Evolutionary conservation across 2,113 vertebrate genomes (phyloP).

Genomic region (Vulpes lagopus): DNA sequence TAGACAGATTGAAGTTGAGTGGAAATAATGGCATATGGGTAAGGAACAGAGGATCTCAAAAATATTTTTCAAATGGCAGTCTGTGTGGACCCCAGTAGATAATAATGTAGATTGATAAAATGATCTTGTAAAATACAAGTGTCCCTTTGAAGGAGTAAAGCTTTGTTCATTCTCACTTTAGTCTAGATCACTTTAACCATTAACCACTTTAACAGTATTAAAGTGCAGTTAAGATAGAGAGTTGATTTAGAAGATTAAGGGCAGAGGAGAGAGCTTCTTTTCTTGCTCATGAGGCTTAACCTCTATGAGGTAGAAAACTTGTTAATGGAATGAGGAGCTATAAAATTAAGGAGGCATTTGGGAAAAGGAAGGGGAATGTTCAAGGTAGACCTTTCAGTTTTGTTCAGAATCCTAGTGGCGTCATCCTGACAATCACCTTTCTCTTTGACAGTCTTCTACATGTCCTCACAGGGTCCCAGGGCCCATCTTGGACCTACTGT

Average conservation of each 20-base stretch:
- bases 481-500: neutral
- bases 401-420: neutral
- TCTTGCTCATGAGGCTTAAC: neutral
- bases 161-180: slow-evolving; percentile 17
- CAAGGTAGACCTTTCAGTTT: neutral
- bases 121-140: slow-evolving; percentile 42
- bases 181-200: neutral
- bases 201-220: slow-evolving; percentile 1
- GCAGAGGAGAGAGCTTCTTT: neutral
- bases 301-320: neutral
- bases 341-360: neutral
- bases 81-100: neutral
- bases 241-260: slow-evolving; percentile 21
- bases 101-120: neutral
- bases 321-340: neutral
- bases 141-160: neutral
- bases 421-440: slow-evolving; percentile 18
- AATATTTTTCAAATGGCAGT: slow-evolving; percentile 9
- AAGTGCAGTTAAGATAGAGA: neutral
- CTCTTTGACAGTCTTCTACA: neutral
- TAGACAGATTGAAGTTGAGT: neutral
- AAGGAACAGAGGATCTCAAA: neutral
- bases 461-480: neutral
- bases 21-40: neutral
- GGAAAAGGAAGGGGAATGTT: neutral